Evolutionary conservation across 2,797 vertebrate genomes (phyloP).

Genomic region (Myotis myotis): DNA sequence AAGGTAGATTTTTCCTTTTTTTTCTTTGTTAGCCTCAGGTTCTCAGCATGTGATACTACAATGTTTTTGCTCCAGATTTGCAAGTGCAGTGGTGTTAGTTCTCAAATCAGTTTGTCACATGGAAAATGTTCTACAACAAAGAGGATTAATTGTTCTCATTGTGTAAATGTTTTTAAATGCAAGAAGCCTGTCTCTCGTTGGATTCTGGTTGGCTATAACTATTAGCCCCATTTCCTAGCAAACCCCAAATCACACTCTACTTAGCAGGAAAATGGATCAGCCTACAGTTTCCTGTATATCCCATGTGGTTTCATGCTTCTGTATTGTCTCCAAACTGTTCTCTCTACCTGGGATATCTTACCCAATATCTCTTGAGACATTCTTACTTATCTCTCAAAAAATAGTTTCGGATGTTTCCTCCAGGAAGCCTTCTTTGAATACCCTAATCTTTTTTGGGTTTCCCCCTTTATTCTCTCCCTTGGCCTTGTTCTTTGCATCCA

Average conservation of each 20-base stretch:
- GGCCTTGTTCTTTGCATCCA: neutral
- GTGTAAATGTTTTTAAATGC: constrained; percentile 49
- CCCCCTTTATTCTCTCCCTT: neutral
- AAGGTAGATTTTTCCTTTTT: constrained; percentile 18
- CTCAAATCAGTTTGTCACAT: constrained; percentile 68
- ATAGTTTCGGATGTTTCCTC: neutral
- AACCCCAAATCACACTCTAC: neutral
- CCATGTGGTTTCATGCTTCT: neutral
- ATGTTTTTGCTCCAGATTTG: constrained; percentile 68
- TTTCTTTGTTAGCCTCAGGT: constrained; percentile 66
- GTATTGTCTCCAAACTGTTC: neutral
- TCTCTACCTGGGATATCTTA: neutral
- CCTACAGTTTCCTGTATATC: neutral
- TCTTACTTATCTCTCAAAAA: neutral
- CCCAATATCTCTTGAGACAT: neutral
- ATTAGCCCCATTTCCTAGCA: neutral
- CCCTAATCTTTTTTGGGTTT: neutral
- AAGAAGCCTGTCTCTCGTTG: neutral
- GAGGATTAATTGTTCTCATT: constrained; percentile 59
- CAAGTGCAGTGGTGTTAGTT: constrained; percentile 68
- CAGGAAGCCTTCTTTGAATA: neutral
- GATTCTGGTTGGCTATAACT: neutral
- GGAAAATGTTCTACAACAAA: constrained; percentile 73
- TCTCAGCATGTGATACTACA: constrained; percentile 66
- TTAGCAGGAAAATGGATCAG: neutral